These are phyloP conservation scores for Aurelia sp. DNA, from an alignment of 30 jellyfish, hydroid and myxozoan genomes.

Conservation along the genomic window DNA sequence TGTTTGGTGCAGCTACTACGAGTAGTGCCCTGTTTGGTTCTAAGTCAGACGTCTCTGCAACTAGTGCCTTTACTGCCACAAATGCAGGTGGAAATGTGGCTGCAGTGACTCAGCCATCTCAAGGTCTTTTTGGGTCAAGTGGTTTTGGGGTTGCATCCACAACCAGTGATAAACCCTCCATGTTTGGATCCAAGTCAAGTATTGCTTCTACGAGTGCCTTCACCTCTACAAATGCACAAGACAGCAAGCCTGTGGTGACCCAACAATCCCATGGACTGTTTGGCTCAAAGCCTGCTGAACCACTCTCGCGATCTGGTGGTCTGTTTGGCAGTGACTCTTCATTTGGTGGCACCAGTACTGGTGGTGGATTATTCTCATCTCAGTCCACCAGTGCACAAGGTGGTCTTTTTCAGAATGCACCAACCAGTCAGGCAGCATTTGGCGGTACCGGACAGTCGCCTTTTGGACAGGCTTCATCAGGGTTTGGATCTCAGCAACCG, in stretches of 20 bases:
- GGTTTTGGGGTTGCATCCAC: background rate
- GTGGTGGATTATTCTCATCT: slow-evolving; percentile 11
- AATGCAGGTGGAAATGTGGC: background rate
- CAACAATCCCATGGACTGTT: slow-evolving; percentile 51
- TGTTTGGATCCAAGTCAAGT: slow-evolving; percentile 30
- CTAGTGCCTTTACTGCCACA: slow-evolving; percentile 39
- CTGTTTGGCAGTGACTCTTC: slow-evolving; percentile 52
- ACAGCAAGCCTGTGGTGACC: too few relatives aligned
- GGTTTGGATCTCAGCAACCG: slow-evolving; percentile 36
- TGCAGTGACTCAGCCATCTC: slow-evolving; percentile 6
- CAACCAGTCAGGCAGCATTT: slow-evolving; percentile 39
- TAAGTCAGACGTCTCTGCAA: slow-evolving; percentile 48
- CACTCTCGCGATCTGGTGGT: slow-evolving; percentile 37
- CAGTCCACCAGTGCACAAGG: slow-evolving; percentile 43
- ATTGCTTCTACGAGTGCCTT: background rate
- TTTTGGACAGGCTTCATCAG: slow-evolving; percentile 35
- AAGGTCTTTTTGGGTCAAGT: slow-evolving; percentile 60
- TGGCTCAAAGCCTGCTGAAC: slow-evolving; percentile 55
- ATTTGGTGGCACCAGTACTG: slow-evolving; percentile 8
- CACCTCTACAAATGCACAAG: too few relatives aligned
- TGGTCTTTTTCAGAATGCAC: slow-evolving; percentile 27
- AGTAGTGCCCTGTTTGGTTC: slow-evolving; percentile 26
- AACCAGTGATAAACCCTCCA: background rate
- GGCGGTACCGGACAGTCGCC: slow-evolving; percentile 33
- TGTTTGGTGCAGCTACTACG: slow-evolving; percentile 56